These are phyloP conservation scores for Stegastes partitus DNA, from an alignment of 2,113 vertebrate genomes.

Conservation along the genomic window DNA sequence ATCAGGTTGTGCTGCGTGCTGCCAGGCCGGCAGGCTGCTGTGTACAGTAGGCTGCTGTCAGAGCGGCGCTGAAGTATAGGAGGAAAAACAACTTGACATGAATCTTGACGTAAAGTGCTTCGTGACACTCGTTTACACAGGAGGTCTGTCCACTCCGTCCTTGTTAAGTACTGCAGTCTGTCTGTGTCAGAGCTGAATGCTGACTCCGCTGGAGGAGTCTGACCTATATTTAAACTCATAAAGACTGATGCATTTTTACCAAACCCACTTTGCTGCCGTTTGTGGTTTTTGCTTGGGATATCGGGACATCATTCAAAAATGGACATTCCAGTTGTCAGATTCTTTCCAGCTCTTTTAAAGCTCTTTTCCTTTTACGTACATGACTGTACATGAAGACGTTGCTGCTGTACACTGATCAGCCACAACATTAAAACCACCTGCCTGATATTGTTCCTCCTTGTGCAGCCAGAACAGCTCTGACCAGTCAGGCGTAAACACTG, in stretches of 20 bases:
- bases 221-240: constrained; percentile 58
- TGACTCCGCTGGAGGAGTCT: constrained; percentile 52
- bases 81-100: constrained; percentile 51
- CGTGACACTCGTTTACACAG: constrained; percentile 58
- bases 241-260: constrained; percentile 23
- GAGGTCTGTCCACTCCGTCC: constrained; percentile 44
- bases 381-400: no score
- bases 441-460: no score
- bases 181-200: constrained; percentile 20
- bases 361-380: no score
- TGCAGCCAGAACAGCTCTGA: no score
- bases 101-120: constrained; percentile 66
- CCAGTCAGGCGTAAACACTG: no score
- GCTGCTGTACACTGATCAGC: no score
- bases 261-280: background rate
- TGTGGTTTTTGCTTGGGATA: constrained; percentile 9
- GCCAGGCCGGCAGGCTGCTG: constrained; percentile 1
- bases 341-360: no score
- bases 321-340: no score
- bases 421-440: no score
- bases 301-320: no score
- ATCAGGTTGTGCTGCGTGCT: constrained; percentile 1
- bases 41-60: background rate
- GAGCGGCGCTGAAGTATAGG: constrained; percentile 24
- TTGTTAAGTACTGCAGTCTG: constrained; percentile 31